Percentiles rank a stretch among this genome's conserved stretches.
Conservation (phyloP, 2,113 vertebrate species). For the Emydura subglobosa region DNA sequence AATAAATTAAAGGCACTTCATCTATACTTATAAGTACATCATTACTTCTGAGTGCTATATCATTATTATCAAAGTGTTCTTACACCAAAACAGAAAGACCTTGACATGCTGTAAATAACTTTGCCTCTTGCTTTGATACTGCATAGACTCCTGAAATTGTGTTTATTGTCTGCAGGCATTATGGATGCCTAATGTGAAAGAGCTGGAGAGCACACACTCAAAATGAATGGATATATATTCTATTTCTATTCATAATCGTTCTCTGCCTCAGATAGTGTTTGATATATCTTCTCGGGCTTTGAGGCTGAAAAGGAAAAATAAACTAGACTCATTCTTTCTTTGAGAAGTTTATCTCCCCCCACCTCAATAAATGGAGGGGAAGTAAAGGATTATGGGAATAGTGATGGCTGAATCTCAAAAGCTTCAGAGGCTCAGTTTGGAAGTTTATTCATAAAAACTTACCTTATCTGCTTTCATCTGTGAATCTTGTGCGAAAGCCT, state of each 20-base stretch:
- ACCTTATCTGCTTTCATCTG: background rate
- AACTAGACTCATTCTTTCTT: constrained; percentile 3
- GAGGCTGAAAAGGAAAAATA: constrained; percentile 36
- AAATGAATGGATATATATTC: constrained; percentile 74
- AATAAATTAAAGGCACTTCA: constrained; percentile 73
- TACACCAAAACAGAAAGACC: constrained; percentile 71
- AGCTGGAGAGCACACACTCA: constrained; percentile 74
- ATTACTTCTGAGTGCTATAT: constrained; percentile 73
- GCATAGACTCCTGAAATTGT: constrained; percentile 39
- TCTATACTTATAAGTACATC: constrained; percentile 70
- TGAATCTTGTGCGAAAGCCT: background rate
- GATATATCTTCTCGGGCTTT: constrained; percentile 63
- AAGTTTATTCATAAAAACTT: background rate
- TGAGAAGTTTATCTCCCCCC: constrained; percentile 56
- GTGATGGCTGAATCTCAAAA: constrained; percentile 7
- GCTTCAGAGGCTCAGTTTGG: background rate
- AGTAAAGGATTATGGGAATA: constrained; percentile 8
- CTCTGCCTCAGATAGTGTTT: constrained; percentile 64
- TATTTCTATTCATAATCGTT: constrained; percentile 71
- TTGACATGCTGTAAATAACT: constrained; percentile 74
- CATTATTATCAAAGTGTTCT: constrained; percentile 69
- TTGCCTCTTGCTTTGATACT: constrained; percentile 68
- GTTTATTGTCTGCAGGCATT: constrained; percentile 73
- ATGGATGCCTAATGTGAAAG: constrained; percentile 61
- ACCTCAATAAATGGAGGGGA: constrained; percentile 48